Percentiles rank a stretch among this genome's conserved stretches.
Evolutionary conservation across 2,113 vertebrate genomes (phyloP).

Genomic region (Centrocercus urophasianus): DNA sequence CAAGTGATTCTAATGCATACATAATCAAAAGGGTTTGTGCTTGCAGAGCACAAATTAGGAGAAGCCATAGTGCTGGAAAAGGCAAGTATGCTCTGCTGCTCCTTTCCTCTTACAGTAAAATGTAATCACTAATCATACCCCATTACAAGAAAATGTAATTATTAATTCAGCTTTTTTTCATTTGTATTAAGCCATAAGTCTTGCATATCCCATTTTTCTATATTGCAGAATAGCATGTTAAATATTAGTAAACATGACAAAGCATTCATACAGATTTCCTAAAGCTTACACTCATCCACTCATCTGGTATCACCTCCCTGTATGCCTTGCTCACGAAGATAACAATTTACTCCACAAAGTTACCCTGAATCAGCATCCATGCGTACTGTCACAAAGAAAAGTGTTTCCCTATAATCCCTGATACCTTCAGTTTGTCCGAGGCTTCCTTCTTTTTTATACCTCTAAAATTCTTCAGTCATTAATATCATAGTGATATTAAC

Average conservation of each 20-base stretch:
- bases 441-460: fast-evolving
- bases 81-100: neutral
- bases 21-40: neutral
- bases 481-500: neutral
- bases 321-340: neutral
- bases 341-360: neutral
- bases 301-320: neutral
- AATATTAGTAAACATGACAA: neutral
- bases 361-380: neutral
- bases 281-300: neutral
- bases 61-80: neutral
- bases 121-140: neutral
- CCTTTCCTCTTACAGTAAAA: neutral
- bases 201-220: neutral
- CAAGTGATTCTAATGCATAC: neutral
- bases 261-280: neutral
- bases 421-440: neutral
- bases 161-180: neutral
- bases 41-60: neutral
- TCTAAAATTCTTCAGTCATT: neutral
- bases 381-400: neutral
- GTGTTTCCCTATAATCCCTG: neutral
- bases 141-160: neutral
- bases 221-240: neutral
- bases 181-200: neutral